A percentile compares a stretch with the other conserved stretches of the same genome.
These are phyloP conservation scores for Tetraneura akinire DNA, from an alignment of 1,140 invertebrate species.

Conservation along the genomic window DNA sequence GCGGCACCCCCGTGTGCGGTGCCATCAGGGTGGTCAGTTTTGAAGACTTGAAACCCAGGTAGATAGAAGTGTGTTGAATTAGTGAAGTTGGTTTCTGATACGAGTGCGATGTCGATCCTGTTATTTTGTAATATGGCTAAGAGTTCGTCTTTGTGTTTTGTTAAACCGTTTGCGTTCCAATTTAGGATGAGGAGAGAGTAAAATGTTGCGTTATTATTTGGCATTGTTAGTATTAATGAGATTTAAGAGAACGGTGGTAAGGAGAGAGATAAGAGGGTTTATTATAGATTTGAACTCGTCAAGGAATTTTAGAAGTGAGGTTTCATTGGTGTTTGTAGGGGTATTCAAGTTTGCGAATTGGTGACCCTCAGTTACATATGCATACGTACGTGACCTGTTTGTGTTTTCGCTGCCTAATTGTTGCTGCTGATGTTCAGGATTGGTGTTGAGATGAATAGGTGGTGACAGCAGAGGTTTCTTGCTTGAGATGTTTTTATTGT, in stretches of 20 bases:
- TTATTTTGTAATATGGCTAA: too few species aligned
- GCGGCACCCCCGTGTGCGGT: not conserved
- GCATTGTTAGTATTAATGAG: too few species aligned
- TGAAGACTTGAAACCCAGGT: not conserved
- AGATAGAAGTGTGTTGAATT: not conserved
- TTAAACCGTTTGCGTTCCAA: not conserved
- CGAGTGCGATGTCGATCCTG: too few species aligned
- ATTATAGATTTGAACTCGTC: too few species aligned
- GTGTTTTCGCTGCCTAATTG: too few species aligned
- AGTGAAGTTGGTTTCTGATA: not conserved
- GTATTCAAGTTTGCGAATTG: too few species aligned
- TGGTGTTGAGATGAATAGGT: not conserved
- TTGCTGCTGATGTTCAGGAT: too few species aligned
- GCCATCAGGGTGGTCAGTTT: not conserved
- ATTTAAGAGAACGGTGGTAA: too few species aligned
- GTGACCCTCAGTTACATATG: slow-evolving; percentile 4
- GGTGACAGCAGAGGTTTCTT: not conserved
- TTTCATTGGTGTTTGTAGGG: too few species aligned
- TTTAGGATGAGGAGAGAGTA: not conserved
- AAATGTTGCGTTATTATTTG: not conserved
- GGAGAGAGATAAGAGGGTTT: too few species aligned
- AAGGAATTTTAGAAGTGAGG: too few species aligned
- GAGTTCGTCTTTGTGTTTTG: not conserved
- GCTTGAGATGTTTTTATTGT: not conserved
- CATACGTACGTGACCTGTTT: slow-evolving; percentile 20